Percentiles rank a stretch among this genome's conserved stretches.
These are phyloP conservation scores for Drosophila pseudoobscura DNA, from an alignment of 1,140 invertebrate species.

Conservation along the genomic window DNA sequence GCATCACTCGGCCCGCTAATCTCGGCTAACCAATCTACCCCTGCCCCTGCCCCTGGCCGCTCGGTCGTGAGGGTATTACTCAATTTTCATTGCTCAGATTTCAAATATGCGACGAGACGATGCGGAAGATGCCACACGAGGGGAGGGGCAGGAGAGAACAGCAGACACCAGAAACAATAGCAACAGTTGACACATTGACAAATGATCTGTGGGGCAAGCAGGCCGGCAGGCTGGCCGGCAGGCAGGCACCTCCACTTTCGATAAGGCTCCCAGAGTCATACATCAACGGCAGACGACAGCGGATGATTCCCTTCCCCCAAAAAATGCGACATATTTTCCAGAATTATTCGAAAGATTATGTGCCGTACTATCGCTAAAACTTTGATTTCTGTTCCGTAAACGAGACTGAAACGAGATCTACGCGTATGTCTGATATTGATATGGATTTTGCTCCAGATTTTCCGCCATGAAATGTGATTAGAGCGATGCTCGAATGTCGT, in stretches of 20 bases:
- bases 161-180: constrained; percentile 43
- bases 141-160: constrained; percentile 31
- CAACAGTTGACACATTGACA: constrained; percentile 67
- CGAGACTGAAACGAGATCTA: constrained; percentile 5
- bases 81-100: constrained; percentile 75
- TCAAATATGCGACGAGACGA: constrained; percentile 36
- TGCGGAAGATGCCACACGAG: constrained; percentile 62
- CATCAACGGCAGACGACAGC: constrained; percentile 61
- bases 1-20: constrained; percentile 59
- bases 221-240: constrained; percentile 17
- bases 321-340: constrained; percentile 1
- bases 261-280: constrained; percentile 56
- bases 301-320: neutral
- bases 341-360: constrained; percentile 4
- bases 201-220: constrained; percentile 57
- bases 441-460: constrained; percentile 69
- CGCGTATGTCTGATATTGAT: constrained; percentile 48
- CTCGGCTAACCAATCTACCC: constrained; percentile 61
- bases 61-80: constrained; percentile 60
- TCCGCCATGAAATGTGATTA: constrained; percentile 49
- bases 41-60: constrained; percentile 5
- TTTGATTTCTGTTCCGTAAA: neutral
- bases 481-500: constrained; percentile 52
- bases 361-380: too few relatives aligned
- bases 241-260: constrained; percentile 15